Evolutionary conservation across 2,888 invertebrate species (phyloP), one percentile per base, ranked within the genome.

Genomic region (Trypoxylon attenuatum): DNA sequence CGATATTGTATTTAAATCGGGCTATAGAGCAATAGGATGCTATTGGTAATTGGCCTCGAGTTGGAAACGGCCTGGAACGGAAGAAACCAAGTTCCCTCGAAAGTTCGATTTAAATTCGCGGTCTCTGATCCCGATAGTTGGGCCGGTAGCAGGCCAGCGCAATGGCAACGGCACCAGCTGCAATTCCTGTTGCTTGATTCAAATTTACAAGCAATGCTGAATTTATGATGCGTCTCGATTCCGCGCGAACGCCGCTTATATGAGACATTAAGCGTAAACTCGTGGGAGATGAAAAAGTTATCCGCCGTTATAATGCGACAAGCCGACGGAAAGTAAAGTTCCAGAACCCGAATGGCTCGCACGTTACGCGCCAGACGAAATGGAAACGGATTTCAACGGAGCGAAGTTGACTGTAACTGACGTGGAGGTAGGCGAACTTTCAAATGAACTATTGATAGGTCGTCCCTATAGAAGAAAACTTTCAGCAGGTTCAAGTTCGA

Each of bases 391-490:
- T 58, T 41, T 52, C 33, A 33, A 29, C 16, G 54, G 51, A 39
- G 21, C 42, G 50, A 59, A 53, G 38, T 45, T 38, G 43, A 49
- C 39, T 16, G 29, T 13, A 5, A 45, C 5, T n/a, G 29, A 29
- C 27, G 33, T 15, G 33, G 3, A 29, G 41, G 15, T 41, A 54
- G 50, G 45, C 50, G 19, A 64, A 64, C 59, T 68, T 64, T 52
- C 56, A 59, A 64, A 60, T 49, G 68, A 68, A 59, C 59, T 68
- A 68, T 68, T 64, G 68, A 68, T 60, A 56, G 53, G 50, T 49
- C 55, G 52, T 22, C 41, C 43, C 43, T 25, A 50, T 21, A 58
- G 21, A 23, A 55, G 52, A 50, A 64, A 67, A 67, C 47, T 64
- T 64, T 33, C 19, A 21, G 54, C 43, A 46, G 58, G 55, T 59